These are phyloP conservation scores for Galbula dea DNA, from an alignment of 2,113 vertebrate genomes.

Conservation along the genomic window DNA sequence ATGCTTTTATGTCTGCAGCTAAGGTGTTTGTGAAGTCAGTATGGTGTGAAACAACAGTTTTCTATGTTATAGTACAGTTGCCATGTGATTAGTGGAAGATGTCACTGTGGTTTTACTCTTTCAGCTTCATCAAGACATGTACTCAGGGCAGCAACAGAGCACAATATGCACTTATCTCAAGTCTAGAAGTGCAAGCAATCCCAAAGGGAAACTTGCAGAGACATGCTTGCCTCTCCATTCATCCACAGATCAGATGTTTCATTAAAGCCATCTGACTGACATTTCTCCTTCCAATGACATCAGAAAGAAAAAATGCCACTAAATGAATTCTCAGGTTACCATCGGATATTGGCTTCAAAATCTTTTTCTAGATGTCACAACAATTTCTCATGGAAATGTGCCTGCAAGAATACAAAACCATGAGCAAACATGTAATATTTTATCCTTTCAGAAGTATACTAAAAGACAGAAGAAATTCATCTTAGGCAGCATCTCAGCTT, in stretches of 20 bases:
- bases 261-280: not conserved
- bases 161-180: not conserved
- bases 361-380: not conserved
- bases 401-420: not conserved
- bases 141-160: not conserved
- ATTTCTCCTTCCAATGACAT: not conserved
- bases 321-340: not conserved
- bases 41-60: not conserved
- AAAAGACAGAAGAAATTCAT: slow-evolving; percentile 43
- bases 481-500: not conserved
- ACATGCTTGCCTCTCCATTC: not conserved
- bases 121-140: not conserved
- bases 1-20: not conserved
- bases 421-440: slow-evolving; percentile 17
- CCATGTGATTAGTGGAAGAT: not conserved
- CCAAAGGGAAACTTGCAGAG: not conserved
- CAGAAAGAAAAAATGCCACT: not conserved
- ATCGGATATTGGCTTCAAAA: not conserved
- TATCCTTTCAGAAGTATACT: slow-evolving; percentile 45
- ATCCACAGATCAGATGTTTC: not conserved
- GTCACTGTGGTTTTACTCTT: not conserved
- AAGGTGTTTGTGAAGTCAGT: not conserved
- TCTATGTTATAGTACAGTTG: not conserved
- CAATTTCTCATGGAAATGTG: not conserved
- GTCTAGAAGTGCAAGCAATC: not conserved